Evolutionary conservation across 2,888 invertebrate species (phyloP).

Genomic region (Drosophila macrospina): DNA sequence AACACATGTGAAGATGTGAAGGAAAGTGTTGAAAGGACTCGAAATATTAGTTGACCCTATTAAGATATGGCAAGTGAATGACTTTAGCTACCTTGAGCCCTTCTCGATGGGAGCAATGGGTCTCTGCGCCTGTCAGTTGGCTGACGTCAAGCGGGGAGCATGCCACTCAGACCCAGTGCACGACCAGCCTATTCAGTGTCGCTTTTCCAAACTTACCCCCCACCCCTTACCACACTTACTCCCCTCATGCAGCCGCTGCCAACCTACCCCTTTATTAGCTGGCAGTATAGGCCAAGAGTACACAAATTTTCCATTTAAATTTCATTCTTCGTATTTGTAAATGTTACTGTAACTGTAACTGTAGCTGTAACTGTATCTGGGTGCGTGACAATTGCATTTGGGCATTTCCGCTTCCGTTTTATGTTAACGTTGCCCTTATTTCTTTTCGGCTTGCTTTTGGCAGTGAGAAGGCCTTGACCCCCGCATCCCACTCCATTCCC

Average conservation of each 20-base stretch:
- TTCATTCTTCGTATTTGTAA: conserved; percentile 31
- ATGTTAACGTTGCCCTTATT: conserved; percentile 37
- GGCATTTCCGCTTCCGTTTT: conserved; percentile 57
- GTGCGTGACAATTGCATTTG: conserved; percentile 66
- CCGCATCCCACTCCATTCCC: background rate
- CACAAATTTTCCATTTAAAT: conserved; percentile 70
- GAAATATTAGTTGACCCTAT: conserved; percentile 5
- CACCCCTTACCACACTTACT: background rate
- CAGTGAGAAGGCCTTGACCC: conserved; percentile 54
- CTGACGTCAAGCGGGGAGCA: conserved; percentile 30
- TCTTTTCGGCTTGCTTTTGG: conserved; percentile 49
- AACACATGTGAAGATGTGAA: no score
- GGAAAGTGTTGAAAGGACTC: background rate
- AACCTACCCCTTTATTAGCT: conserved; percentile 51
- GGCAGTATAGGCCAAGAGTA: conserved; percentile 40
- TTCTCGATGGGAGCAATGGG: background rate
- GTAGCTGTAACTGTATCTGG: conserved; percentile 19
- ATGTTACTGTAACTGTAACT: conserved; percentile 13
- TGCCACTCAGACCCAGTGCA: conserved; percentile 26
- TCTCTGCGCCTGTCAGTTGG: conserved; percentile 37
- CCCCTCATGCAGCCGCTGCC: background rate
- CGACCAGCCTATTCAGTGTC: conserved; percentile 63
- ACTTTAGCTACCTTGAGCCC: conserved; percentile 32
- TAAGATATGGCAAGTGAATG: conserved; percentile 15
- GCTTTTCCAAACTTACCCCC: background rate